Base-by-base conservation (phyloP, 2,888 invertebrate species). In the Diaperis boleti region DNA sequence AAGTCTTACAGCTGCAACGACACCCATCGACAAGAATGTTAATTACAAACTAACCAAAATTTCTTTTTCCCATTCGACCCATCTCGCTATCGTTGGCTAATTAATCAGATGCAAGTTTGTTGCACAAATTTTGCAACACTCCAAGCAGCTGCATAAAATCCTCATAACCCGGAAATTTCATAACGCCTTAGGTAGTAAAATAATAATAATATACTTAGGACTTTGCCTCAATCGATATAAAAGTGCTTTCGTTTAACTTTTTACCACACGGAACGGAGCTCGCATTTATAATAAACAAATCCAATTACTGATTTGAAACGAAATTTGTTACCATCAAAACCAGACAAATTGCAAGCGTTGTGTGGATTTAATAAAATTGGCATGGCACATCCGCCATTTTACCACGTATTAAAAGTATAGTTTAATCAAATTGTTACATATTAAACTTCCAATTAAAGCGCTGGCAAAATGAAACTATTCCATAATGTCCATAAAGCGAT, bases 61-160 rank as follows among this genome's bases (percentile, higher is more conserved):
- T n/a, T n/a, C n/a, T n/a, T n/a, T n/a, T n/a, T n/a, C n/a, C n/a
- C n/a, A n/a, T n/a, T n/a, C n/a, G n/a, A n/a, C n/a, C n/a, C n/a
- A n/a, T n/a, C n/a, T n/a, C n/a, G n/a, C n/a, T n/a, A n/a, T n/a
- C n/a, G n/a, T n/a, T n/a, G n/a, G 26, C 26, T 26, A 26, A 26
- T 26, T 26, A 26, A 26, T 26, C n/a, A 6, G n/a, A 26, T 26
- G 26, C 26, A 26, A 26, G 6, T 26, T 26, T 26, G 26, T 26
- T 26, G 26, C 26, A 26, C 26, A 2, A 6, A n/a, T n/a, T n/a
- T 26, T 26, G 13, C 1, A 33, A 33, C 33, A 33, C 33, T 33
- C 11, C 5, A 33, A 10, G 11, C 33, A 33, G 11, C 33, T 33
- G 33, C 33, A 33, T 33, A 33, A 33, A 33, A 33, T 33, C 33